phyloP scores from a whole-genome alignment of 2,888 invertebrate species.

The Syrphus vitripennis region DNA sequence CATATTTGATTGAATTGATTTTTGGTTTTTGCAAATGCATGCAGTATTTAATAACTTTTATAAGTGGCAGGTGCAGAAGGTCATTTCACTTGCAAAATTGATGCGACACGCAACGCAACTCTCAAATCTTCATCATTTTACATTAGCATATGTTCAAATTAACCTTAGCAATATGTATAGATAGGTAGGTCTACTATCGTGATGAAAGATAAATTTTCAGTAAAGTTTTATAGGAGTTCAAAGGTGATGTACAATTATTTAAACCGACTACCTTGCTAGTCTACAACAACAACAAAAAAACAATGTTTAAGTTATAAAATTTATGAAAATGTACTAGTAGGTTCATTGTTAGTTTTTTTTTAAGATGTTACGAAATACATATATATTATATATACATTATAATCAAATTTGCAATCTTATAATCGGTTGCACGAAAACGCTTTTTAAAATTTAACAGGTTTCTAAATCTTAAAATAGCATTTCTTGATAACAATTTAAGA shows the following conservation, averaged over 20 bases:
- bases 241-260: neutral
- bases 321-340: too few species aligned
- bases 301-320: too few species aligned
- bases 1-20: neutral
- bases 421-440: too few species aligned
- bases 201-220: neutral
- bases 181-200: neutral
- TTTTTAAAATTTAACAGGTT: too few species aligned
- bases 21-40: neutral
- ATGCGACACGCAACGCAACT: neutral
- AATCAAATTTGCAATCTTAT: too few species aligned
- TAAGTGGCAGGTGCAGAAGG: neutral
- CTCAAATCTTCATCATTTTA: neutral
- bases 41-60: neutral
- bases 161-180: neutral
- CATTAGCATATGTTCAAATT: neutral
- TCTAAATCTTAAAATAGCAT: too few species aligned
- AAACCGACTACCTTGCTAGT: neutral
- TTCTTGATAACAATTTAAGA: too few species aligned
- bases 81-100: neutral
- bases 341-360: too few species aligned
- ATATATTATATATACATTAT: too few species aligned
- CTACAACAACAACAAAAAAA: neutral
- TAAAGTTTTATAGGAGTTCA: neutral
- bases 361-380: too few species aligned